Base-by-base conservation (phyloP, 1,140 invertebrate genomes). In the Sycophaga agraensis region DNA sequence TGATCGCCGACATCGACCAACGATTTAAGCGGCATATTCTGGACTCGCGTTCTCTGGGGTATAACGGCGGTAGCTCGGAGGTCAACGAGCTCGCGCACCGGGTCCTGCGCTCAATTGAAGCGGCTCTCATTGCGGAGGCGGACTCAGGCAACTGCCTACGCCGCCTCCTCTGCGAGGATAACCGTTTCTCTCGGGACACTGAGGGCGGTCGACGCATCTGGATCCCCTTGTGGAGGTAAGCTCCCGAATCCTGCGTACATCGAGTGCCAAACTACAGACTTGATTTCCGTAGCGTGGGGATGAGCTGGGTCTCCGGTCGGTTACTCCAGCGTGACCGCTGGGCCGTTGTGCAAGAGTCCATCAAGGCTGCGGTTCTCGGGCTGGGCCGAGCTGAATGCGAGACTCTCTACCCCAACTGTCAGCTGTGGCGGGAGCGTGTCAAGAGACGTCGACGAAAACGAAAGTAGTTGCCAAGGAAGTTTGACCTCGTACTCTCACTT, bases 221-320 rank as follows among this genome's bases (percentile, higher is more conserved):
- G 85, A 70, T 89, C 45, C 88, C 88, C 12, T 76, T 89, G 48
- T 89, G 87, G 87, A 87, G 88, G 88, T 89, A 2, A 16, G 5
- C n/a, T 39, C 2, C 45, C 53, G 14, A 56, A 43, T 45, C 42
- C 21, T 17, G 1, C 6, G 7, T 22, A 42, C 2, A 17, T 17
- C 2, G 2, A 19, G 14, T 6, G 22, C 17, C 19, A 45, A 45
- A 24, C 1, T 2, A 45, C 9, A 1, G 1, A 45, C 14, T 4
- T 7, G 2, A 37, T 22, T 8, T 39, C 3, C 9, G 79, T 69
- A 86, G 85, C 68, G 73, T 86, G 53, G 85, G 84, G 35, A 82
- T 85, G 82, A 86, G 84, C 61, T 87, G 84, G 84, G 55, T 84
- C 19, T 80, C 82, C 2, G 81, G 84, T 31, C 75, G 77, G 58